These are phyloP conservation scores for Menura novaehollandiae DNA, from an alignment of 2,113 vertebrate species.

Conservation along the genomic window DNA sequence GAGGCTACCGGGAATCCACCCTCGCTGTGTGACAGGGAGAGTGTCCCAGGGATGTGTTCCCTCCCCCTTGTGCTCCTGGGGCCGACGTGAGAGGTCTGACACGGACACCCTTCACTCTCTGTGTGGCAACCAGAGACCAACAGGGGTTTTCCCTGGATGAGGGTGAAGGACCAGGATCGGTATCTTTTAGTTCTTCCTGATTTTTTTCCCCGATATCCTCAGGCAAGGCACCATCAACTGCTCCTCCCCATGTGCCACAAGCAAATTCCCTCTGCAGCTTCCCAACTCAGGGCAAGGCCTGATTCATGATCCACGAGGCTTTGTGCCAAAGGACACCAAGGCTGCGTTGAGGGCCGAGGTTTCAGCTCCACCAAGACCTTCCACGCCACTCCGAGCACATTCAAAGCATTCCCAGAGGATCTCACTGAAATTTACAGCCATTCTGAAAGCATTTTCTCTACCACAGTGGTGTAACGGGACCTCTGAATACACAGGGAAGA, in stretches of 20 bases:
- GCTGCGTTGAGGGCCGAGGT: rapidly evolving
- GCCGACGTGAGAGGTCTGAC: rapidly evolving
- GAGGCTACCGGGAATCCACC: neutral
- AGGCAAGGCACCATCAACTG: neutral
- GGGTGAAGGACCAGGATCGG: neutral
- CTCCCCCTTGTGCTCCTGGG: rapidly evolving
- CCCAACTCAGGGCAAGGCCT: neutral
- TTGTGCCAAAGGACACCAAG: rapidly evolving
- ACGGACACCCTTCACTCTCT: rapidly evolving
- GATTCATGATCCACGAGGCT: rapidly evolving
- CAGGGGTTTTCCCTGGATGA: rapidly evolving
- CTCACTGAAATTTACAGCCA: neutral
- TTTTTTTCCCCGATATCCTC: neutral
- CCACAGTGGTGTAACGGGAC: neutral
- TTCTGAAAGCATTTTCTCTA: rapidly evolving
- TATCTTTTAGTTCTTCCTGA: neutral
- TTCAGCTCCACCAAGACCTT: neutral
- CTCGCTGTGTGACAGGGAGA: rapidly evolving
- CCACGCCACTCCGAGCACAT: rapidly evolving
- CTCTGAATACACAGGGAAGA: neutral
- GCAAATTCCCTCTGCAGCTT: neutral
- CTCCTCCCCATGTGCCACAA: rapidly evolving
- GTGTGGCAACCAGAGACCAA: neutral
- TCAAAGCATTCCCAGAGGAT: neutral
- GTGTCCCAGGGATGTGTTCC: neutral